Evolutionary conservation across 2,797 vertebrate genomes (phyloP), one percentile per base, ranked within the genome.

Genomic region (Dicrostonyx torquatus): DNA sequence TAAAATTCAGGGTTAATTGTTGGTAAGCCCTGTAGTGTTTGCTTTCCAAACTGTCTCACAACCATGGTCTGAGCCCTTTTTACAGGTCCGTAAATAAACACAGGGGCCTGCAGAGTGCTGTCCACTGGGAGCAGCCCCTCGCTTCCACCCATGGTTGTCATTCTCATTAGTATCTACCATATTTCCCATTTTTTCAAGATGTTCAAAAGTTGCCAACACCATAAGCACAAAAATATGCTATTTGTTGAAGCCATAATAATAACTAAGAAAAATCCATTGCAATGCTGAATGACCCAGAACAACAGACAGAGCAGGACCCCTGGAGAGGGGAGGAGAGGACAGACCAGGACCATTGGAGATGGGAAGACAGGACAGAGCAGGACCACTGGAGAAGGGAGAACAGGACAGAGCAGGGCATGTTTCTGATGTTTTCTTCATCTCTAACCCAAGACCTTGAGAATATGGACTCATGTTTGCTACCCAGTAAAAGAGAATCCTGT

Each of bases 1-100:
- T 94, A 96, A 95, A 95, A 83, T 84, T 82, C 17, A 37, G 96
- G 43, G 48, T 79, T 86, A 91, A 90, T 82, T 92, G 89, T 96
- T 93, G 80, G 94, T 89, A 94, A 94, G 84, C 84, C 92, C 45
- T 72, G 53, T 37, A 34, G 45, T 95, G 58, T 90, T 96, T 94
- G 91, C 84, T 94, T 95, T 60, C 53, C 77, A 83, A 91, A 90
- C 58, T 72, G 43, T 66, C 93, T 94, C 40, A 13, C 2, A 24
- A 45, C 31, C 13, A 0, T 53, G 53, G 72, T 48, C 64, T 73
- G 83, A 48, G 79, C 48, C 50, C 29, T 68, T 91, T 94, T 78
- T 66, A 34, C 34, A n/a, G 60, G 29, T 90, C 94, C 37, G 73
- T 90, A 93, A 93, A 84, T 77, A 94, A 95, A 94, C 29, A 84